phyloP scores from a whole-genome alignment of 2,113 vertebrate species.

The Dendropsophus ebraccatus region DNA sequence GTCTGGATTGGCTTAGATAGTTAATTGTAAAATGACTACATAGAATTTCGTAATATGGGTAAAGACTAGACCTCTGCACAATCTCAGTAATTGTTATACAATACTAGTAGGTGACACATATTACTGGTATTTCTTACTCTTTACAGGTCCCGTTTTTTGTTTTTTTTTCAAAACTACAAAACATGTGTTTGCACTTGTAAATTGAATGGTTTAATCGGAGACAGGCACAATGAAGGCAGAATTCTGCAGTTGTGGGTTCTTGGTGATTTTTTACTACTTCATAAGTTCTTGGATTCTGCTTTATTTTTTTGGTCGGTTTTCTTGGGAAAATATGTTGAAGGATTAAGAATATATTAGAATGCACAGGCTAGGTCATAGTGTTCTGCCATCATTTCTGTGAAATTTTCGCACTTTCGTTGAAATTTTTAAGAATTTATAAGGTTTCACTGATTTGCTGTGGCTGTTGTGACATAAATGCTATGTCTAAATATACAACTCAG shows the following conservation, averaged over 20 bases:
- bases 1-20: not conserved
- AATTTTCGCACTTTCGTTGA: too few relatives aligned
- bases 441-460: too few relatives aligned
- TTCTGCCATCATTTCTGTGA: too few relatives aligned
- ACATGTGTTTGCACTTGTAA: constrained; percentile 33
- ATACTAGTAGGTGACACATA: constrained; percentile 23
- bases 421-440: too few relatives aligned
- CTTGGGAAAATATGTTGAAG: too few relatives aligned
- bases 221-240: constrained; percentile 5
- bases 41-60: not conserved
- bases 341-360: too few relatives aligned
- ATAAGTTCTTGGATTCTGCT: not conserved
- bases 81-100: constrained; percentile 2
- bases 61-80: not conserved
- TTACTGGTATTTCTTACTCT: constrained; percentile 29
- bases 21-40: not conserved
- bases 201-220: not conserved
- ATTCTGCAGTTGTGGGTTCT: not conserved
- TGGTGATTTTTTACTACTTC: not conserved
- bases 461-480: too few relatives aligned
- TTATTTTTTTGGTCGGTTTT: too few relatives aligned
- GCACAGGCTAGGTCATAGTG: too few relatives aligned
- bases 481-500: too few relatives aligned
- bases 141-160: constrained; percentile 23
- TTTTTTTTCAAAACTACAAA: constrained; percentile 33